A percentile compares a stretch with the other conserved stretches of the same genome.
Conservation (phyloP, 2,797 vertebrate genomes). For the Falco rusticolus region DNA sequence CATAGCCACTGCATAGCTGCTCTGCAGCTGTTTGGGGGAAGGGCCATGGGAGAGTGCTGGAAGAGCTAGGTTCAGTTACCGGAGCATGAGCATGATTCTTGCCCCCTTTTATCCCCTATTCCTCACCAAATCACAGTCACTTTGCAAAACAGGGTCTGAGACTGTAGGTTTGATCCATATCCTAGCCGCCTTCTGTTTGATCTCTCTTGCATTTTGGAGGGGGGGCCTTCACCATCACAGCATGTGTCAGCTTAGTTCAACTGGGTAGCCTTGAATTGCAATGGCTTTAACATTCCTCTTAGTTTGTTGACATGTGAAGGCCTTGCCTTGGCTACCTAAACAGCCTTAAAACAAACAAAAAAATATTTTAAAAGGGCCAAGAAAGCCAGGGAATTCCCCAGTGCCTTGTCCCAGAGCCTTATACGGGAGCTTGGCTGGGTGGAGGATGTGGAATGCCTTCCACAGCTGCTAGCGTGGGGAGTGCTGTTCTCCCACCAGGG, state of each 20-base stretch:
- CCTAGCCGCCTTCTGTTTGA: background rate
- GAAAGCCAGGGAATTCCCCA: background rate
- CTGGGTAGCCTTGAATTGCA: rapidly evolving
- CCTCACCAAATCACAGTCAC: background rate
- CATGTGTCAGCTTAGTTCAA: background rate
- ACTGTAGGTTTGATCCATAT: background rate
- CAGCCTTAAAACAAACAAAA: background rate
- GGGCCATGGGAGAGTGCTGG: rapidly evolving
- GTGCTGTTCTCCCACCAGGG: background rate
- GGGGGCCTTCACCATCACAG: rapidly evolving
- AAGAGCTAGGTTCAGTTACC: background rate
- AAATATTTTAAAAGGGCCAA: background rate
- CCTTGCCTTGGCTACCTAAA: background rate
- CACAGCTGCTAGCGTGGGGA: background rate
- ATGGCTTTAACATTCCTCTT: background rate
- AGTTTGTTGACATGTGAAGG: background rate
- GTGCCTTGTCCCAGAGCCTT: background rate
- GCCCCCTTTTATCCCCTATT: background rate
- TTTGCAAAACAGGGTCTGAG: background rate
- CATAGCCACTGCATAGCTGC: background rate
- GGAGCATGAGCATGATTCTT: background rate
- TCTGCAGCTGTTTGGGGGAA: background rate
- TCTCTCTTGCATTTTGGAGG: background rate
- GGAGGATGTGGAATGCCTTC: background rate
- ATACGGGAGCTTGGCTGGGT: background rate